phyloP scores from a whole-genome alignment of 92 coral and sea anemone genomes.

The Phenganax stokvisi region DNA sequence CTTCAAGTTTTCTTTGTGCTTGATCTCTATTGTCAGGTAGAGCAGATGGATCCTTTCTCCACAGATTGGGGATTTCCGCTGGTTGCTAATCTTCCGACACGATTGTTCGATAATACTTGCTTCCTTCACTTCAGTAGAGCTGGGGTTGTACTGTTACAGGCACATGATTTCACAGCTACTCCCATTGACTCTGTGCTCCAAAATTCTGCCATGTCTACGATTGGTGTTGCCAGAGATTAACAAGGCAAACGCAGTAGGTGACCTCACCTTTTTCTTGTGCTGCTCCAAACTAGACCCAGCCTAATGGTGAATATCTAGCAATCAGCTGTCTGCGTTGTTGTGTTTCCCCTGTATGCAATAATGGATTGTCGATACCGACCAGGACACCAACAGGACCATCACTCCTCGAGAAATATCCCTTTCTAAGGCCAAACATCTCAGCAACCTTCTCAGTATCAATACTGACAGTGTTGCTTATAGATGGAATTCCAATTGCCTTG shows the following conservation, averaged over 20 bases:
- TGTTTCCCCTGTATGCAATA: constrained; percentile 35
- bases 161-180: constrained; percentile 45
- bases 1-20: constrained; percentile 37
- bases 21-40: constrained; percentile 38
- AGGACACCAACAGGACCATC: constrained; percentile 44
- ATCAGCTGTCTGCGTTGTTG: constrained; percentile 32
- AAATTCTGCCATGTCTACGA: constrained; percentile 45
- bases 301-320: constrained; percentile 46
- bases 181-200: constrained; percentile 60
- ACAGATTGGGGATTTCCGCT: constrained; percentile 46
- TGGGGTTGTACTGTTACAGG: constrained; percentile 49
- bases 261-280: background rate
- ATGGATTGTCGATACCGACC: constrained; percentile 46
- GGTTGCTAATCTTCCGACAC: constrained; percentile 31
- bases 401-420: constrained; percentile 30
- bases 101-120: constrained; percentile 30
- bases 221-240: constrained; percentile 33
- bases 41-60: constrained; percentile 16
- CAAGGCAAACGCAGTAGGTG: constrained; percentile 19
- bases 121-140: constrained; percentile 49
- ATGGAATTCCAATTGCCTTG: constrained; percentile 52
- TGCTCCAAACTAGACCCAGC: constrained; percentile 54
- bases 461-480: constrained; percentile 44
- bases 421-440: constrained; percentile 40
- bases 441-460: constrained; percentile 27